phyloP scores from a whole-genome alignment of 2,888 invertebrate genomes.

The Drosophila helvetica region DNA sequence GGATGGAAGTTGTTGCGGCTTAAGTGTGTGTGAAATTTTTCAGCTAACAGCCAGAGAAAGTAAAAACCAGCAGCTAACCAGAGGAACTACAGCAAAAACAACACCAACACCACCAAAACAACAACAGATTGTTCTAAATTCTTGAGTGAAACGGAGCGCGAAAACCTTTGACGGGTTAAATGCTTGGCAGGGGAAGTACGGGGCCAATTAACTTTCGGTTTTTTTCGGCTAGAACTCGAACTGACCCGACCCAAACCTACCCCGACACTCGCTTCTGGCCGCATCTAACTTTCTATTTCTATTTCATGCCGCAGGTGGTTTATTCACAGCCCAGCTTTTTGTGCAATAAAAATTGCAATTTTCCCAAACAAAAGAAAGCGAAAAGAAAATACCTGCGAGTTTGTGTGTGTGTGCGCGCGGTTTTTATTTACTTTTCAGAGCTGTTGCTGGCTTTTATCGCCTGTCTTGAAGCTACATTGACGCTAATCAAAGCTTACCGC shows the following conservation, averaged over 20 bases:
- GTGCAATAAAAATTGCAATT: conserved; percentile 74
- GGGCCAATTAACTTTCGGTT: conserved; percentile 66
- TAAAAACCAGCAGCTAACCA: conserved; percentile 44
- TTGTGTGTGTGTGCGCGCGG: conserved; percentile 16
- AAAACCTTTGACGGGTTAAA: conserved; percentile 42
- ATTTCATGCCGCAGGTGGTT: conserved; percentile 65
- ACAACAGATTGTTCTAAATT: conserved; percentile 66
- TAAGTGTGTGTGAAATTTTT: conserved; percentile 66
- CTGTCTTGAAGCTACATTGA: conserved; percentile 52
- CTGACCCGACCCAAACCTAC: background rate
- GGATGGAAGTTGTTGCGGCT: conserved; percentile 40
- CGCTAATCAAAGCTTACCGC: conserved; percentile 62
- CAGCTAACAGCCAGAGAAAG: conserved; percentile 58
- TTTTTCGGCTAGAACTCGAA: conserved; percentile 49
- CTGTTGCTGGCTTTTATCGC: conserved; percentile 27
- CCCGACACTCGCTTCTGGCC: conserved; percentile 6
- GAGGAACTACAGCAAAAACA: conserved; percentile 61
- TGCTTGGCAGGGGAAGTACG: conserved; percentile 5
- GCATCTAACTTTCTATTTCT: conserved; percentile 64
- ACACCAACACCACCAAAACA: conserved; percentile 27
- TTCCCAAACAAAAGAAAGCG: conserved; percentile 71
- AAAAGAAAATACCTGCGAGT: conserved; percentile 53
- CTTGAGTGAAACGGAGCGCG: conserved; percentile 40
- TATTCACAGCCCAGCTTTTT: conserved; percentile 42
- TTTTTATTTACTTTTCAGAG: conserved; percentile 28